Evolutionary conservation across 2,113 vertebrate genomes (phyloP), one percentile per base, ranked within the genome.

Genomic region (Coracopsis vasa): DNA sequence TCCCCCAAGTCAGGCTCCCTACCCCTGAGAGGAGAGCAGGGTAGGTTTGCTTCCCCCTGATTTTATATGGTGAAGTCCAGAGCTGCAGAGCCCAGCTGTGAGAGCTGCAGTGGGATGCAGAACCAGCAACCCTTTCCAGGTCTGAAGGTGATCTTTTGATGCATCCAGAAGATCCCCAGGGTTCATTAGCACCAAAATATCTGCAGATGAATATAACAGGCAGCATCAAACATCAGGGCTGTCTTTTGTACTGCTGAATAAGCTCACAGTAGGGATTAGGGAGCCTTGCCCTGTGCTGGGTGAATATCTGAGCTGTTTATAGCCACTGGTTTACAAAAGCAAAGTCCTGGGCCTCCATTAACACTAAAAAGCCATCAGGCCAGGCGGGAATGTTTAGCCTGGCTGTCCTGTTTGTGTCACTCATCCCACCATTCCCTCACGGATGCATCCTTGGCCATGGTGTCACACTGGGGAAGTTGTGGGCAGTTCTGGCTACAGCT

Each of bases 381-480:
- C 9, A 21, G 60, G 58, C 33, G 25, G 74, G 60, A 39, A 11
- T 11, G 47, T n/a, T 47, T 11, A 41, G 35, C 66, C 48, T 21
- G 16, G 11, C 47, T 58, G 66, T 11, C 58, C 44, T 29, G 7
- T 35, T 45, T 20, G 28, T 42, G n/a, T 35, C 71, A 31, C 71
- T 62, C 47, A 31, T 54, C 42, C 31, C 58, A 24, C 42, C 27
- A 1, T 31, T 35, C 44, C 65, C 16, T 47, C 29, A 20, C 47
- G 5, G 35, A 7, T 28, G 8, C 10, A 4, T 31, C 77, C 69
- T 56, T 12, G 79, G n/a, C 31, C 8, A 0, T 42, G 75, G 56
- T 13, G 15, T 7, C 50, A 4, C 13, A 5, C 5, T 0, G 45
- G 80, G n/a, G 45, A 53, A 51, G 51, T 8, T 2, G 1, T 14